Base-by-base conservation (phyloP, 2,113 vertebrate species). In the Glareola pratincola region DNA sequence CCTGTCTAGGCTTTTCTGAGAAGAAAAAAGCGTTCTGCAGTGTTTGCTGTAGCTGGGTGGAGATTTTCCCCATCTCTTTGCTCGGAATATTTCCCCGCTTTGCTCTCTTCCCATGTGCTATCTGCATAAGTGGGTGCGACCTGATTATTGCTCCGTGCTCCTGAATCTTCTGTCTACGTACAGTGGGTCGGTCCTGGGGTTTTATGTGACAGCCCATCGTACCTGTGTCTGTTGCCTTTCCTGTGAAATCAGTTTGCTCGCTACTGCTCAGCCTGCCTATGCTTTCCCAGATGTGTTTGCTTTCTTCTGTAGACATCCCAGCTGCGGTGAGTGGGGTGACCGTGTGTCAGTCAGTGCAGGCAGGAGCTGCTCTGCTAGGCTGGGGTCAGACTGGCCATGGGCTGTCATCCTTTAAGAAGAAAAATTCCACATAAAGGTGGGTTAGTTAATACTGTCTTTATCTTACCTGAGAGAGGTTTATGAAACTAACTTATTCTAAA, bases 301-400 rank as follows among this genome's bases (percentile, higher is more conserved):
- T 89, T 82, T 66, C 41, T 91, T 75, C 60, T 54, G 24, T n/a
- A 29, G 59, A 17, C 47, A 36, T 18, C 32, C 73, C 69, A 68
- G 77, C 62, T 74, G 94, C 56, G 37, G 54, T 0, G 5, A 41
- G 39, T 0, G 0, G 22, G 17, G n/a, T 5, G 4, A 15, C 51
- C 77, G n/a, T 14, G 21, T 71, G 45, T 67, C 79, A 67, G 24
- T 78, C 29, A 10, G 24, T 10, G 30, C 15, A 39, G 83, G 64
- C 26, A 78, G 50, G 32, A 71, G 82, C 60, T 78, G 57, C 50
- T 66, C 29, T 62, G 64, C 29, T 2, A 1, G 63, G 36, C 64
- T 62, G 63, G 14, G 59, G 20, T 48, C 69, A 29, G 20, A 32
- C 63, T 80, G 47, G n/a, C 0, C 0, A 10, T 48, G 34, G 64